Conservation (phyloP, 2,888 invertebrate species). For the Euproctis similis region DNA sequence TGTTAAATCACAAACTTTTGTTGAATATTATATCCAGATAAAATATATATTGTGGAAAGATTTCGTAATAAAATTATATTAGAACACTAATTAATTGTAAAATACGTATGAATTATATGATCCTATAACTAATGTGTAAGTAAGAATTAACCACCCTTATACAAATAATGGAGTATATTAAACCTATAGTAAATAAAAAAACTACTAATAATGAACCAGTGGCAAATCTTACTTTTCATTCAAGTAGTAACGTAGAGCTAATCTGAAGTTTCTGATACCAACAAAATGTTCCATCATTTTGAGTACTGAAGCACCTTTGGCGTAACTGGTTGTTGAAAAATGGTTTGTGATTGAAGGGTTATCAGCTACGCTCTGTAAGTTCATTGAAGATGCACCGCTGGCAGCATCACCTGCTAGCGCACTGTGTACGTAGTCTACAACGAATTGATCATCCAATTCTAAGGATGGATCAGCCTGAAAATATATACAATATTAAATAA, state of each 20-base stretch:
- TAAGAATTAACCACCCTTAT: too few species aligned
- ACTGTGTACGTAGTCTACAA: constrained; percentile 80
- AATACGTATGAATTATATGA: too few species aligned
- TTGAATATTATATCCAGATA: too few species aligned
- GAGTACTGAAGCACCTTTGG: constrained; percentile 79
- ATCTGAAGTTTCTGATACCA: constrained; percentile 70
- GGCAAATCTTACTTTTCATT: constrained; percentile 72
- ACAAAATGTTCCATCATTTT: constrained; percentile 80
- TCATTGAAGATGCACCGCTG: constrained; percentile 47
- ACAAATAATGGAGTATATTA: too few species aligned
- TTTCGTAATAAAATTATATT: too few species aligned
- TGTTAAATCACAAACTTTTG: too few species aligned
- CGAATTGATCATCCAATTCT: constrained; percentile 77
- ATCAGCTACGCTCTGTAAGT: constrained; percentile 72
- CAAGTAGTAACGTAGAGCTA: constrained; percentile 76
- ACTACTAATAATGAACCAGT: too few species aligned
- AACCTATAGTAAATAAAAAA: too few species aligned
- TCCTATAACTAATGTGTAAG: too few species aligned
- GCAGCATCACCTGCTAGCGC: constrained; percentile 77
- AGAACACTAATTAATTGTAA: too few species aligned
- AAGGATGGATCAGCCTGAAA: constrained; percentile 47
- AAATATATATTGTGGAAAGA: too few species aligned
- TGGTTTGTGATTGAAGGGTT: constrained; percentile 71
- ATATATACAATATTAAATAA: constrained; percentile 3
- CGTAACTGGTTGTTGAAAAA: constrained; percentile 82